Conservation (phyloP, 2,888 invertebrate genomes). For the Coelopa pilipes region DNA sequence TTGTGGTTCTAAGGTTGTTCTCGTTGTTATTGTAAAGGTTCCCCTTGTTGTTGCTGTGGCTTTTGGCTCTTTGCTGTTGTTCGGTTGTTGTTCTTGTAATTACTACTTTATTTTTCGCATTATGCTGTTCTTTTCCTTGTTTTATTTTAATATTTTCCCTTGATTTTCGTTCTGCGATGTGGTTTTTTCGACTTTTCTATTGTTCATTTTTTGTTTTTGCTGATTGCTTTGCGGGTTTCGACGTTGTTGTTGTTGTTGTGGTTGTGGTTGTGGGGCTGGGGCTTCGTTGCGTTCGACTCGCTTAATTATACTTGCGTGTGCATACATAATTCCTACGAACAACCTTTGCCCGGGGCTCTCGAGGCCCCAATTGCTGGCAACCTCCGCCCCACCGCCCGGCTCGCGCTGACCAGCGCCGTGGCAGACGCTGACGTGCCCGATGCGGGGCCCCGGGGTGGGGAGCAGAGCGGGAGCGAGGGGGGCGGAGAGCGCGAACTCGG, state of each 20-base stretch:
- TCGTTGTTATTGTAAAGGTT: not conserved
- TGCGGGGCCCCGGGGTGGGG: too few relatives aligned
- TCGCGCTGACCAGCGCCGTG: too few relatives aligned
- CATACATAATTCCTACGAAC: conserved; percentile 46
- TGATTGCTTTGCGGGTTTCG: conserved; percentile 8
- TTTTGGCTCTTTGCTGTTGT: not conserved
- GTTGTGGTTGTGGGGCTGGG: not conserved
- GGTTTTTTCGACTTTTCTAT: conserved; percentile 10
- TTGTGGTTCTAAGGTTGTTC: not conserved
- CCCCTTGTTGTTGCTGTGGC: not conserved
- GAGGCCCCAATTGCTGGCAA: not conserved
- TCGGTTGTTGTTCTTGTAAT: conserved; percentile 43
- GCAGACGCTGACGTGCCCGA: too few relatives aligned
- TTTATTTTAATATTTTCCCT: not conserved
- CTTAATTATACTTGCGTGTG: conserved; percentile 63
- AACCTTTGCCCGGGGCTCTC: conserved; percentile 18
- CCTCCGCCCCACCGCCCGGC: not conserved
- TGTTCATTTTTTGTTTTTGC: not conserved
- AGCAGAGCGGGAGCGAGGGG: too few relatives aligned
- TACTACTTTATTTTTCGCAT: conserved; percentile 26
- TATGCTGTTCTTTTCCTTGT: not conserved
- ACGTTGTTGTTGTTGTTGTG: not conserved
- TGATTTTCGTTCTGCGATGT: not conserved
- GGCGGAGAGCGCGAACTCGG: too few relatives aligned
- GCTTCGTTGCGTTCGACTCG: conserved; percentile 24